phyloP scores from a whole-genome alignment of 2,113 vertebrate species.

The Dolichallabes microphthalmus region DNA sequence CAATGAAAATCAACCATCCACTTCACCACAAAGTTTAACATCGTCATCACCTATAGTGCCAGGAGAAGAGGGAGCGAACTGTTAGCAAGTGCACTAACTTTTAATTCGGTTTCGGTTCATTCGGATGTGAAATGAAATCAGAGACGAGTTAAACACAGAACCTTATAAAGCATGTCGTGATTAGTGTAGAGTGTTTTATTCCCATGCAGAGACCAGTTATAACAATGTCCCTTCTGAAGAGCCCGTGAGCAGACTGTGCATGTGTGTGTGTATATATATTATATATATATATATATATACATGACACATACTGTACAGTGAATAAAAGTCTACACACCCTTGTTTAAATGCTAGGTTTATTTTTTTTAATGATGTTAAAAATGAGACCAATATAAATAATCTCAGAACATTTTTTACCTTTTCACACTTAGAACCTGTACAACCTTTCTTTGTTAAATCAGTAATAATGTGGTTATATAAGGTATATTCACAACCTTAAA shows the following conservation, averaged over 20 bases:
- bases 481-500: too few relatives aligned
- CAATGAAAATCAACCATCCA: slow-evolving; percentile 65
- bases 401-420: too few relatives aligned
- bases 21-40: slow-evolving; percentile 36
- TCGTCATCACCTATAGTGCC: slow-evolving; percentile 47
- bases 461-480: too few relatives aligned
- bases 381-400: too few relatives aligned
- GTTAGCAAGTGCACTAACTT: not conserved
- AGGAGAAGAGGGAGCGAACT: slow-evolving; percentile 1
- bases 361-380: too few relatives aligned
- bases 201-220: slow-evolving; percentile 32
- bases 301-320: too few relatives aligned
- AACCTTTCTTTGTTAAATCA: too few relatives aligned
- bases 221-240: slow-evolving; percentile 22
- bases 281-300: too few relatives aligned
- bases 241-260: slow-evolving; percentile 8
- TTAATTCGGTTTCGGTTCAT: not conserved
- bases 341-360: too few relatives aligned
- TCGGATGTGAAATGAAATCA: not conserved
- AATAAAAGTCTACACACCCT: too few relatives aligned
- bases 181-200: slow-evolving; percentile 29
- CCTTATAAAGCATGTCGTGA: not conserved
- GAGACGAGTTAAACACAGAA: not conserved
- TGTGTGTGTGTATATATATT: not conserved
- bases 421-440: too few relatives aligned